Evolutionary conservation across 2,888 invertebrate species (phyloP), one percentile per base, ranked within the genome.

Genomic region (Limnephilus marmoratus): DNA sequence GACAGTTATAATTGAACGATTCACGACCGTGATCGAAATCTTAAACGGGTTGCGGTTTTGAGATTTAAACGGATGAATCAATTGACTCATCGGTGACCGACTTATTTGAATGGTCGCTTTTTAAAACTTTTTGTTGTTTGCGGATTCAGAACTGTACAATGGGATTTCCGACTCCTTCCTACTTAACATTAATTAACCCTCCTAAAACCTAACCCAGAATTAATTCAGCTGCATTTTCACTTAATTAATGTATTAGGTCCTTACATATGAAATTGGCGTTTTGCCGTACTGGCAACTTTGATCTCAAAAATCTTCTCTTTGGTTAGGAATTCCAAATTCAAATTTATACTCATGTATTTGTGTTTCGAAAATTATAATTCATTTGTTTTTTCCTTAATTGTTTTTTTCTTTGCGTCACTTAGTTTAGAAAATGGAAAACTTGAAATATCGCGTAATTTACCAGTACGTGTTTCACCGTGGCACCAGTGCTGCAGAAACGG

Each of bases 1-100:
- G 37, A 83, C 83, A 37, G 83, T 83, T 83, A 83, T 41, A 83
- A 83, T 83, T 68, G 83, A 41, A 83, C 83, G 83, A 83, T 83
- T 37, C 83, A 41, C 83, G 83, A 83, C 68, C n/a, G 68, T 68
- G 37, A 83, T 37, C 37, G 83, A 83, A 83, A 83, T 83, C 83
- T 83, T 83, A 83, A 83, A 24, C 83, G 83, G 37, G 83, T 41
- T 83, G 83, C 37, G 83, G 83, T 83, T 83, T 37, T 7, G 37
- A 83, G 83, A 83, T 83, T 83, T 24, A 34, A 83, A 9, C 83
- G 41, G 34, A 83, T 41, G 83, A 83, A 34, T 83, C 83, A 83
- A 31, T 83, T 83, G 83, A 83, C 24, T 83, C 83, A 83, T 37
- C 83, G 83, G 24, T 83, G 83, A 83, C 83, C 83, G 83, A 83